Percentiles rank a stretch among this genome's conserved stretches.
phyloP scores from a whole-genome alignment of 2,113 vertebrate species.

The Ivindomyrus marchei region DNA sequence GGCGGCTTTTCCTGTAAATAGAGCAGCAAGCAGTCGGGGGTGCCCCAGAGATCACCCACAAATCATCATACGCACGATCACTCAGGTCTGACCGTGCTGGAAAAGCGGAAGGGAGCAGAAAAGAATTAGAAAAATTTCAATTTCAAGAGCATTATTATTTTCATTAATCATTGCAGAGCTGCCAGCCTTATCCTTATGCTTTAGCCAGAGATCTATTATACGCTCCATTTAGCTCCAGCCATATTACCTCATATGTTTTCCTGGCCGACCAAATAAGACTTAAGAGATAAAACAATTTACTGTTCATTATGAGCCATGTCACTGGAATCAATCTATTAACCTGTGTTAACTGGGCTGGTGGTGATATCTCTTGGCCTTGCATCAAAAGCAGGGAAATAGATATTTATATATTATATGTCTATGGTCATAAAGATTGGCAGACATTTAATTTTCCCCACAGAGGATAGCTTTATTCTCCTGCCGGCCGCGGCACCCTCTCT shows the following conservation, averaged over 20 bases:
- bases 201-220: conserved; percentile 99
- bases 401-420: conserved; percentile 67
- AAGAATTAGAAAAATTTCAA: conserved; percentile 96
- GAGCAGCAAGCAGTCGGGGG: conserved; percentile 30
- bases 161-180: conserved; percentile 98
- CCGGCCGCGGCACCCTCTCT: conserved; percentile 72
- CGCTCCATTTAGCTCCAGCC: conserved; percentile 97
- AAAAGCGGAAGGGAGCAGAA: conserved; percentile 37
- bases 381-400: conserved; percentile 62
- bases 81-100: background rate
- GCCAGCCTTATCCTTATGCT: conserved; percentile 95
- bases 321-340: conserved; percentile 99
- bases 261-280: conserved; percentile 99
- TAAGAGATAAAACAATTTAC: conserved; percentile 99
- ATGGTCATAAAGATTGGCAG: conserved; percentile 82
- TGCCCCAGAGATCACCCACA: background rate
- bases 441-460: conserved; percentile 87
- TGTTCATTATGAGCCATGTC: conserved; percentile 99
- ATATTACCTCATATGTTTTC: conserved; percentile 99
- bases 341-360: conserved; percentile 95
- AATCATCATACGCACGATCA: background rate
- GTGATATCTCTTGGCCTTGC: conserved; percentile 67
- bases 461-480: conserved; percentile 92
- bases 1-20: conserved; percentile 5
- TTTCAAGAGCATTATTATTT: conserved; percentile 99